Percentiles rank a stretch among this genome's conserved stretches.
phyloP scores from a whole-genome alignment of 2,113 vertebrate species.

The Nestor notabilis region DNA sequence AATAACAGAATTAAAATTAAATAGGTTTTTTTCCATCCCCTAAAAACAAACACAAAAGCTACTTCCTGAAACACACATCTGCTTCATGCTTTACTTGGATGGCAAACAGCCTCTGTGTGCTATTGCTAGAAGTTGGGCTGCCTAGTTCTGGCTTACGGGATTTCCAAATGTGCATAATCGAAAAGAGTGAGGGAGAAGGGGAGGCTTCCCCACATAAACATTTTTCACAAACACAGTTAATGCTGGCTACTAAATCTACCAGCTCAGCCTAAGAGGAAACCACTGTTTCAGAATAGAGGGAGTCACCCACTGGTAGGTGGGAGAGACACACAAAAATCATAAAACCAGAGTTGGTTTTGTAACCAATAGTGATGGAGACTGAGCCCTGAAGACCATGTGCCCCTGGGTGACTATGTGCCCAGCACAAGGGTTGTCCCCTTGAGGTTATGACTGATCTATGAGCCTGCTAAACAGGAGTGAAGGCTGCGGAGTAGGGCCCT shows the following conservation, averaged over 20 bases:
- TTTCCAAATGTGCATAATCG: neutral
- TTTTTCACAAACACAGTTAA: neutral
- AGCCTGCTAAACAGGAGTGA: neutral
- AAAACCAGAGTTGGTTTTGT: neutral
- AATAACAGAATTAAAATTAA: neutral
- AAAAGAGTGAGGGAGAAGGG: neutral
- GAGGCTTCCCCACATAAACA: neutral
- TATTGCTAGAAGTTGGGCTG: neutral
- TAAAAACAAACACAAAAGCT: neutral
- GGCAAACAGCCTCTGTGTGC: neutral
- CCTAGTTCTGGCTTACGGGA: neutral
- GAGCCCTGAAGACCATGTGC: neutral
- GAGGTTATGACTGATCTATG: too few relatives aligned
- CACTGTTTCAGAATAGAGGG: neutral
- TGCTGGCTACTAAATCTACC: neutral
- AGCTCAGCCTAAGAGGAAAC: neutral
- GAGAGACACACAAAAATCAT: neutral
- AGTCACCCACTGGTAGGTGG: too few relatives aligned
- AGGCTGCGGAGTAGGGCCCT: neutral
- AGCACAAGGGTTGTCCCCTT: neutral
- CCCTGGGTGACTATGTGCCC: neutral
- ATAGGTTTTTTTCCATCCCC: neutral
- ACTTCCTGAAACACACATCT: neutral
- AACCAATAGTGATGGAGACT: fast-evolving
- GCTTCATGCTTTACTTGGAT: neutral